Evolutionary conservation across 2,888 invertebrate genomes (phyloP), one percentile per base, ranked within the genome.

Genomic region (Philhelius pedissequus): DNA sequence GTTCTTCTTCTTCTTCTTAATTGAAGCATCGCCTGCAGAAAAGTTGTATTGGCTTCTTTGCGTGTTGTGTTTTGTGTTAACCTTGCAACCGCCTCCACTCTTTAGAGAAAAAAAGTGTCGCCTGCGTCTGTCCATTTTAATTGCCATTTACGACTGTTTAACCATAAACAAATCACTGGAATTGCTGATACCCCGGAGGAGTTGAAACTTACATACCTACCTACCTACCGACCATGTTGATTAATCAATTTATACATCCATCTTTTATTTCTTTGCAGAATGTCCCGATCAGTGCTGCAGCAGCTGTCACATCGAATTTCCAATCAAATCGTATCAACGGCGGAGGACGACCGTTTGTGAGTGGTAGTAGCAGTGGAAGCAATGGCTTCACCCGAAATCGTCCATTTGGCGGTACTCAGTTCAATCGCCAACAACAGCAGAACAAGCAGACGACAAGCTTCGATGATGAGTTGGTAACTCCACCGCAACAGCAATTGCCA

Each of bases 311-410:
- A 54, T 58, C 74, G 56, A 86, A 32, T 56, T 83, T 78, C 38
- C 82, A 83, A 78, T 60, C 75, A 27, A 84, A 79, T 54, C 83
- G 83, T 9, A 79, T 84, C 43, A 84, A 74, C 22, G 70, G 74
- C 6, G 87, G 73, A 7, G 68, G 87, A 35, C 87, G 87, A 40
- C 87, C 88, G 32, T 87, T 87, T 58, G 88, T 88, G 35, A 88
- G 87, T 15, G 32, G 69, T 52, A 88, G 84, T 22, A 20, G 11
- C 64, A 71, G 87, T 18, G 58, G 58, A 5, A 87, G 22, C 52
- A 83, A 70, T 58, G 66, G 79, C 50, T 87, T 87, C 25, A 86
- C 86, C 4, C 89, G 90, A 25, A 89, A 88, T 25, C 89, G 90
- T 18, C 88, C 88, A 15, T 68, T 86, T 3, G 86, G 87, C 8